These are phyloP conservation scores for Periophthalmus modestus DNA, from an alignment of 2,113 vertebrate genomes.

Conservation along the genomic window DNA sequence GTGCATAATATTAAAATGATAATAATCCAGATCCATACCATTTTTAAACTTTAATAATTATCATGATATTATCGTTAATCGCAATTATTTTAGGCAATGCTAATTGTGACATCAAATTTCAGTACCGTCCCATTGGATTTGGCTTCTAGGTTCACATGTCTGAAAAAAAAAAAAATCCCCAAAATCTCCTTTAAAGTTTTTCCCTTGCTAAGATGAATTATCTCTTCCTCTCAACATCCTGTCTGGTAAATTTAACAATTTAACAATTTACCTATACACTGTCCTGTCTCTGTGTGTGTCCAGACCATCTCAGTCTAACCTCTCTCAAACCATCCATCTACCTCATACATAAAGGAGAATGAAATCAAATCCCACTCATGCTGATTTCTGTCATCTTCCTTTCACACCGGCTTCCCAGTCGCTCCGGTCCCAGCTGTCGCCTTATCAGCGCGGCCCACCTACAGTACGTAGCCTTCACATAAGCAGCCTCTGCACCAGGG, in stretches of 20 bases:
- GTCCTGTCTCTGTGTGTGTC: neutral
- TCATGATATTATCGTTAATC: too few species aligned
- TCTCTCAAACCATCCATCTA: neutral
- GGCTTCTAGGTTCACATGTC: too few species aligned
- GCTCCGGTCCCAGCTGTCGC: slow-evolving; percentile 42
- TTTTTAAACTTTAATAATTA: too few species aligned
- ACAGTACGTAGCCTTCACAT: slow-evolving; percentile 47
- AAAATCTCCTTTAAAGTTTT: neutral
- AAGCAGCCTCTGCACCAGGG: slow-evolving; percentile 48
- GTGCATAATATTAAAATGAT: too few species aligned
- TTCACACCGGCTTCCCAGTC: slow-evolving; percentile 44
- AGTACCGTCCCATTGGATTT: too few species aligned
- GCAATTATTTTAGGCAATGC: too few species aligned
- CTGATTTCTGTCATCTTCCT: slow-evolving; percentile 55
- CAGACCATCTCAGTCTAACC: neutral
- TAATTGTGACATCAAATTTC: too few species aligned
- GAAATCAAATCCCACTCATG: slow-evolving; percentile 31
- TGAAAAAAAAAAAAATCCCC: too few species aligned
- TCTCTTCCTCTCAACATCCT: neutral
- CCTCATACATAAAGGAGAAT: slow-evolving; percentile 39
- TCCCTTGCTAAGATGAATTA: neutral
- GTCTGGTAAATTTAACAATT: neutral
- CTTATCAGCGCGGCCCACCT: slow-evolving; percentile 67
- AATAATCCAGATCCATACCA: too few species aligned
- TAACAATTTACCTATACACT: neutral